Evolutionary conservation across 2,113 vertebrate species (phyloP).

Genomic region (Desmodus rotundus): DNA sequence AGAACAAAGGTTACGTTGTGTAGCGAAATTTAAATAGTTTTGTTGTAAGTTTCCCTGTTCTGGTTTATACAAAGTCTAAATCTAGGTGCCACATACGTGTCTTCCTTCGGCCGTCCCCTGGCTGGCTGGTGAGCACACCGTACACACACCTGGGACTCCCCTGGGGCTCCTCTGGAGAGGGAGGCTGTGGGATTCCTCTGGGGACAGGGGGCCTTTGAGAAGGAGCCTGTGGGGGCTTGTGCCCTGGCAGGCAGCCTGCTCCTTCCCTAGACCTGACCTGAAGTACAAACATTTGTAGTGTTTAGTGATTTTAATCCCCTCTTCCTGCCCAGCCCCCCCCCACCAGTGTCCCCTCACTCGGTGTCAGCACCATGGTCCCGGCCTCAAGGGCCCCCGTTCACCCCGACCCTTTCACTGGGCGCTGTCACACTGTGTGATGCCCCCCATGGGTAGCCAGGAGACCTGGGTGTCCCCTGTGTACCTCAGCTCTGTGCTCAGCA

Average conservation of each 20-base stretch:
- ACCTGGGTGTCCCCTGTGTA: neutral
- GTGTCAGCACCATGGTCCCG: neutral
- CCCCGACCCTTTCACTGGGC: neutral
- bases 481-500: neutral
- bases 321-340: neutral
- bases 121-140: neutral
- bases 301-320: neutral
- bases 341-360: rapidly evolving
- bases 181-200: neutral
- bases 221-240: neutral
- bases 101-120: rapidly evolving
- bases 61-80: too few relatives aligned
- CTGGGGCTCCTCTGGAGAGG: too few relatives aligned
- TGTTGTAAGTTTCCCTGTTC: neutral
- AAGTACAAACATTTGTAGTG: rapidly evolving
- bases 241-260: neutral
- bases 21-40: neutral
- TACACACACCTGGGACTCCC: neutral
- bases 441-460: neutral
- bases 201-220: neutral
- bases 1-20: neutral
- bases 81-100: rapidly evolving
- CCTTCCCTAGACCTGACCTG: neutral
- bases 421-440: neutral
- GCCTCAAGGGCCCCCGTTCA: neutral